phyloP scores from a whole-genome alignment of 1,140 invertebrate species.

The Scaptomyza graminum region DNA sequence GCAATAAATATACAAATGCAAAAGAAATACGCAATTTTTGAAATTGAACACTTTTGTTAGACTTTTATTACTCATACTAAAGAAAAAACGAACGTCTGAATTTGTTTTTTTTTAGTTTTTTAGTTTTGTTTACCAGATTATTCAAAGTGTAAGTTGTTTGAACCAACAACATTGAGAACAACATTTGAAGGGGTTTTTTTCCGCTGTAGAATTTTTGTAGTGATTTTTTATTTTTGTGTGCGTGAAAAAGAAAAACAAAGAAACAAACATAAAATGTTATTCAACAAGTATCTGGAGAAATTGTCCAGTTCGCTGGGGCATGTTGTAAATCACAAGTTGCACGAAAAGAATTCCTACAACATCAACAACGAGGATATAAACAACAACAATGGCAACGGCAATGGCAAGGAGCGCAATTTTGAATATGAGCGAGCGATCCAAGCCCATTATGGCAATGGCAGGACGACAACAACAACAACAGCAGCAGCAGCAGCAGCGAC shows the following conservation, averaged over 20 bases:
- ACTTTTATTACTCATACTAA: no score
- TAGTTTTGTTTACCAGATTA: constrained; percentile 2
- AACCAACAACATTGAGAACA: constrained; percentile 40
- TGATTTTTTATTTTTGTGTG: background rate
- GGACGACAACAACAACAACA: constrained; percentile 9
- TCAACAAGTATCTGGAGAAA: constrained; percentile 79
- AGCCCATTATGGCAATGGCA: constrained; percentile 56
- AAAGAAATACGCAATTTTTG: no score
- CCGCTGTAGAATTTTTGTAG: constrained; percentile 5
- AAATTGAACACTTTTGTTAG: no score
- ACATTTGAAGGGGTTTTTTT: constrained; percentile 30
- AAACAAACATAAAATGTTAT: constrained; percentile 62
- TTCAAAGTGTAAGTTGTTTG: constrained; percentile 43
- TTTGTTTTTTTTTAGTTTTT: background rate
- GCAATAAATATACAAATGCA: constrained; percentile 48
- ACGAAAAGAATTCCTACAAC: constrained; percentile 66
- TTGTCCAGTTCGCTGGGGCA: constrained; percentile 72
- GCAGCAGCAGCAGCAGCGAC: background rate
- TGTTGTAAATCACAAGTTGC: constrained; percentile 73
- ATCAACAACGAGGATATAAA: constrained; percentile 47
- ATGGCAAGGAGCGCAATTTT: constrained; percentile 63
- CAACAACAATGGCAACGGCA: constrained; percentile 36
- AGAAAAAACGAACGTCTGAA: constrained; percentile 5
- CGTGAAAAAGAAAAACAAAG: constrained; percentile 4
- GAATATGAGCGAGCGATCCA: constrained; percentile 69